Evolutionary conservation across 2,797 vertebrate genomes (phyloP).

Genomic region (Paramormyrops hopkinsi): DNA sequence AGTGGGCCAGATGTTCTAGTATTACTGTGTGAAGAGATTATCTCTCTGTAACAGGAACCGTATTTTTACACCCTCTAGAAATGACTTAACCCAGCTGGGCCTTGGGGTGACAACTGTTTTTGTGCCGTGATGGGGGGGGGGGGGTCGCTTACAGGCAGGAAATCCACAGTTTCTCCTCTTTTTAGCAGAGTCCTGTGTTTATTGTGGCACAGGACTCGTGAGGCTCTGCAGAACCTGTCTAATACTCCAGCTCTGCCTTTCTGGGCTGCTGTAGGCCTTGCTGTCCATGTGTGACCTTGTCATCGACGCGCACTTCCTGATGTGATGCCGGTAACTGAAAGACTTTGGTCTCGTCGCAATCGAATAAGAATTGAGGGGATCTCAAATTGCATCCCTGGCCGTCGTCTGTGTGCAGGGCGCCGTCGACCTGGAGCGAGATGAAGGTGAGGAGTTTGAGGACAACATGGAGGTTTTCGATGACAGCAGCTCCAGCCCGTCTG

Average conservation of each 20-base stretch:
- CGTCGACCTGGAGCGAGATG: conserved; percentile 81
- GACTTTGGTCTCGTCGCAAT: background rate
- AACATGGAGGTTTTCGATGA: conserved; percentile 96
- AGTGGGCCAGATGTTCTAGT: background rate
- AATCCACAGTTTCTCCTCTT: background rate
- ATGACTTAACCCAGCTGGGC: conserved; percentile 33
- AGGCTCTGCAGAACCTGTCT: background rate
- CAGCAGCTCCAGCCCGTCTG: conserved; percentile 93
- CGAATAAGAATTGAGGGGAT: background rate
- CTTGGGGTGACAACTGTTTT: conserved; percentile 9
- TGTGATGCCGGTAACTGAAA: background rate
- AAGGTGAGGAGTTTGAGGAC: conserved; percentile 90
- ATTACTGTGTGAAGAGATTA: conserved; percentile 9
- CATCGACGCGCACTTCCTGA: background rate
- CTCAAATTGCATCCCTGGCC: background rate
- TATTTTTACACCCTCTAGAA: conserved; percentile 4
- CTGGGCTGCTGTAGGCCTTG: background rate
- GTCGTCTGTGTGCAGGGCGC: conserved; percentile 56
- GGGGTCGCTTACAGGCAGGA: background rate
- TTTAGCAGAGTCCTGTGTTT: conserved; percentile 36
- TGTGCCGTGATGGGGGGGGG: background rate
- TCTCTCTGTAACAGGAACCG: background rate
- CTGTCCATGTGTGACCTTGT: background rate
- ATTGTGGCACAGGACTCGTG: conserved; percentile 31
- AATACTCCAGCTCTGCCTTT: background rate